Conservation (phyloP, 2,113 vertebrate genomes). For the Peucedramus taeniatus region DNA sequence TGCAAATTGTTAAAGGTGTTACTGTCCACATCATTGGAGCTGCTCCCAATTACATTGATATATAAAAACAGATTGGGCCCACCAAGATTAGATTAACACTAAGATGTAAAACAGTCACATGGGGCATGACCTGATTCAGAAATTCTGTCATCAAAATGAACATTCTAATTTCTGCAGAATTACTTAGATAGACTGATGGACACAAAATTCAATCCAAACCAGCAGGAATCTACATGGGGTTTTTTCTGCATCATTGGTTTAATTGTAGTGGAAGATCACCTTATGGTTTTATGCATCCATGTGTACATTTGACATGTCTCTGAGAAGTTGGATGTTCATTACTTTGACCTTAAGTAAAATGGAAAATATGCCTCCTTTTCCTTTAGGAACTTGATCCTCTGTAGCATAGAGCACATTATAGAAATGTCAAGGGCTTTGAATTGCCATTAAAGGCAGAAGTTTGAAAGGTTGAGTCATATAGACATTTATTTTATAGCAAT, state of each 20-base stretch:
- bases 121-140: background rate
- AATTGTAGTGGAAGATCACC: background rate
- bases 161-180: background rate
- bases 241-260: background rate
- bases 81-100: background rate
- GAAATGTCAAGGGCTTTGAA: constrained; percentile 55
- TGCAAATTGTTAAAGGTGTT: background rate
- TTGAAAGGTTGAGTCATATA: constrained; percentile 40
- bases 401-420: background rate
- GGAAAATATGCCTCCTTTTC: background rate
- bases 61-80: background rate
- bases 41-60: background rate
- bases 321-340: background rate
- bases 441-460: constrained; percentile 11
- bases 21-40: background rate
- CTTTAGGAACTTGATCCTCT: background rate
- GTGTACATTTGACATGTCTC: background rate
- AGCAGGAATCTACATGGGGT: background rate
- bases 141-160: background rate
- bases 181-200: background rate
- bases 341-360: constrained; percentile 11
- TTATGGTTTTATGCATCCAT: background rate
- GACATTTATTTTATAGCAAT: constrained; percentile 34
- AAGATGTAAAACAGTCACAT: background rate
- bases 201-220: background rate